phyloP scores from a whole-genome alignment of 2,888 invertebrate species.

The Habrosyne pyritoides region DNA sequence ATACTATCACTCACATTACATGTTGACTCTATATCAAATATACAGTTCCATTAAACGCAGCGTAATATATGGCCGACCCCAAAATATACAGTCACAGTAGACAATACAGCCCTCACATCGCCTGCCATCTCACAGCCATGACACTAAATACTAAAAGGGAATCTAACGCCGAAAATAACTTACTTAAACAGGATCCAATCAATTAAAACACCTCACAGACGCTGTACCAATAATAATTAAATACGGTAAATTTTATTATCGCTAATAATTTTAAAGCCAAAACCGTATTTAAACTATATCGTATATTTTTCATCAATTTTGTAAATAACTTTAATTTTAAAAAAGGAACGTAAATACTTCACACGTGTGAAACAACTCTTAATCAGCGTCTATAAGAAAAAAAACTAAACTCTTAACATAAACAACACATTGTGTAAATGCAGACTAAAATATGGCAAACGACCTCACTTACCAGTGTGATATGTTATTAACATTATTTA shows the following conservation, averaged over 20 bases:
- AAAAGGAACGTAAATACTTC: background rate
- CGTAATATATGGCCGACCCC: background rate
- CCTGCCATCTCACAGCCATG: conserved; percentile 45
- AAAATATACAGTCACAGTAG: background rate
- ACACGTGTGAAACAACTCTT: background rate
- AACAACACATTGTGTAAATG: conserved; percentile 48
- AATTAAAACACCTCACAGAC: conserved; percentile 12
- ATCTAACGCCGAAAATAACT: conserved; percentile 28
- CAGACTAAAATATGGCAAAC: conserved; percentile 44
- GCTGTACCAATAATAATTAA: conserved; percentile 10
- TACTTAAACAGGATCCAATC: conserved; percentile 8
- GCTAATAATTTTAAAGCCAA: background rate
- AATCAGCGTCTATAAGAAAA: background rate
- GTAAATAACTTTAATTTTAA: background rate
- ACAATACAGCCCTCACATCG: conserved; percentile 5
- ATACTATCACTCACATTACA: background rate
- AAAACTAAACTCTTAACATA: conserved; percentile 11
- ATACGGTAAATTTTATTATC: background rate
- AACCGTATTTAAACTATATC: too few species aligned
- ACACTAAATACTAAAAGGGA: conserved; percentile 33
- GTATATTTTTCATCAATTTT: too few species aligned
- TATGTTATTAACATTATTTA: conserved; percentile 19
- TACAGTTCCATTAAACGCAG: background rate
- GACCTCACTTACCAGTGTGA: conserved; percentile 28
- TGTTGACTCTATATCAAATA: background rate